Conservation (phyloP, 2,113 vertebrate genomes). For the Dasyornis broadbenti region DNA sequence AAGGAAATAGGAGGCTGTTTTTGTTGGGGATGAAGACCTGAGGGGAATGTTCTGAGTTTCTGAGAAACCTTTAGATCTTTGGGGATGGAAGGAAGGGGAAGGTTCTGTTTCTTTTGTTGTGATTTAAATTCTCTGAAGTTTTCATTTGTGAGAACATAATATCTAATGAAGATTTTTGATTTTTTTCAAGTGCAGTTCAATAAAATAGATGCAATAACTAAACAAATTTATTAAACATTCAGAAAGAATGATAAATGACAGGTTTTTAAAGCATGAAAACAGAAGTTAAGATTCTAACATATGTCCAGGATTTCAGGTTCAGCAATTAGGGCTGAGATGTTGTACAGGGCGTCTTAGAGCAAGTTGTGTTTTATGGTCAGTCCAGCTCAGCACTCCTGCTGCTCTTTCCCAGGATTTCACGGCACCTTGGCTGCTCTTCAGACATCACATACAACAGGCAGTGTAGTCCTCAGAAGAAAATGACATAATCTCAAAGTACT, state of each 20-base stretch:
- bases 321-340: not conserved
- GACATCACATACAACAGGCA: not conserved
- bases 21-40: not conserved
- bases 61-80: constrained; percentile 17
- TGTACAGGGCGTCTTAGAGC: not conserved
- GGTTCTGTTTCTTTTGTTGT: not conserved
- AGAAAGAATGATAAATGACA: not conserved
- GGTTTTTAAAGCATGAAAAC: not conserved
- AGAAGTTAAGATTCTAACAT: not conserved
- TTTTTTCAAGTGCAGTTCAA: not conserved
- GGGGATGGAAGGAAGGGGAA: not conserved
- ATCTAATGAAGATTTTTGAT: not conserved
- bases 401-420: not conserved
- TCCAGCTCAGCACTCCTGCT: not conserved
- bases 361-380: not conserved
- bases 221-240: not conserved
- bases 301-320: not conserved
- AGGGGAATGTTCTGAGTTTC: not conserved
- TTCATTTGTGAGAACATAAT: not conserved
- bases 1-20: not conserved
- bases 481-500: not conserved
- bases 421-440: not conserved
- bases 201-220: not conserved
- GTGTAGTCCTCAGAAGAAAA: not conserved
- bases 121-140: not conserved